Conservation (phyloP, 2,888 invertebrate species). For the Oligia fasciuncula region DNA sequence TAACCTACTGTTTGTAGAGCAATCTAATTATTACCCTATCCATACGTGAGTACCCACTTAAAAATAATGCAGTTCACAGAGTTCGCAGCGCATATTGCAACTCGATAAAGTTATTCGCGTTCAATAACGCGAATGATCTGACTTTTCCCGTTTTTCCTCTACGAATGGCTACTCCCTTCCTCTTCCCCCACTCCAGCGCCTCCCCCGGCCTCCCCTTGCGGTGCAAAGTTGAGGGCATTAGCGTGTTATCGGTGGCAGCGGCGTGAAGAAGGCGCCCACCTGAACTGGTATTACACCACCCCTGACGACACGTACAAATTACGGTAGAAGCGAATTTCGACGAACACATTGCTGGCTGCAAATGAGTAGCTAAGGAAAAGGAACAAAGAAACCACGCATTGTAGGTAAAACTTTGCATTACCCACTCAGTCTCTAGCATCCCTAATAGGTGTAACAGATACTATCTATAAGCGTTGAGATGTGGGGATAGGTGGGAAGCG, state of each 20-base stretch:
- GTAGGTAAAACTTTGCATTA: constrained; percentile 64
- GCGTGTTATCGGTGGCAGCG: constrained; percentile 89
- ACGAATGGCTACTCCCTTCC: constrained; percentile 75
- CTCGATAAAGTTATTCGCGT: constrained; percentile 88
- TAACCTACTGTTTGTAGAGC: constrained; percentile 17
- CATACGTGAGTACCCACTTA: constrained; percentile 38
- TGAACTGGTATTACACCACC: constrained; percentile 79
- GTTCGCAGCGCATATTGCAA: constrained; percentile 79
- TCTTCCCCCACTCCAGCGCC: constrained; percentile 62
- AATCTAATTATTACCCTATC: constrained; percentile 48
- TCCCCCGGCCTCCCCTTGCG: constrained; percentile 80
- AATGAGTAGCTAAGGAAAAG: constrained; percentile 2
- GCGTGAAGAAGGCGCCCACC: constrained; percentile 89
- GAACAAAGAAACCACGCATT: constrained; percentile 68
- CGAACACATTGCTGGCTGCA: constrained; percentile 69
- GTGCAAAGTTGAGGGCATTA: constrained; percentile 90
- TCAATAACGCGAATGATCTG: constrained; percentile 89
- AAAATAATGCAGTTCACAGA: constrained; percentile 51
- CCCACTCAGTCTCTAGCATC: constrained; percentile 48
- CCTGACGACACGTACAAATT: constrained; percentile 68
- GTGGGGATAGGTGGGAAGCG: constrained; percentile 89
- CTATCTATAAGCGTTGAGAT: constrained; percentile 90
- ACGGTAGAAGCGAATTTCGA: constrained; percentile 59
- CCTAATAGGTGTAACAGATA: constrained; percentile 87
- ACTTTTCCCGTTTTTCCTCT: constrained; percentile 88